Evolutionary conservation across 2,797 vertebrate genomes (phyloP), one percentile per base, ranked within the genome.

Genomic region (Aulostomus chinensis): DNA sequence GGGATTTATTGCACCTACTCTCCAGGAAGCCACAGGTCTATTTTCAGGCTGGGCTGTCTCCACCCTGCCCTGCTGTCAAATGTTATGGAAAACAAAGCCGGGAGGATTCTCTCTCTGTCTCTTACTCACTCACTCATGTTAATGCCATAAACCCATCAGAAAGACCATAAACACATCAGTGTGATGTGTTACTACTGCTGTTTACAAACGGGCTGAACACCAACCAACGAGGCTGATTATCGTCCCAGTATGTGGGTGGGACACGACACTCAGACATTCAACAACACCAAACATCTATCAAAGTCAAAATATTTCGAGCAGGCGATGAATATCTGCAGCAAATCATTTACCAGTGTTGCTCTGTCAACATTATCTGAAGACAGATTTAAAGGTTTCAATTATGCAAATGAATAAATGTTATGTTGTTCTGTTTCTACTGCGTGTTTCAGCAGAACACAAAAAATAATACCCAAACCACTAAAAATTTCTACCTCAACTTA

Each of bases 21-120:
- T 77, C 77, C 80, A 83, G 84, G 80, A 85, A 83, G 51, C 40
- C 28, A 37, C 54, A 39, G 25, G 32, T 64, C 58, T 85, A 80
- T 87, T 83, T 78, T 24, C 48, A 68, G 50, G 32, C 56, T 11
- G 11, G 13, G 13, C 32, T 13, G 54, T 56, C 38, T 7, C 61
- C 65, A 53, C 73, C 77, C 81, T 51, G 45, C 40, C 31, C 45
- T 31, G 35, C 35, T 47, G 46, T 17, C 14, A 58, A 66, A 53
- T 9, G 33, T 5, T 1, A 11, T 55, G 59, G 60, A 80, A 75
- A 64, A 64, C 43, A 58, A 38, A 57, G 12, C 30, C 25, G 30
- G 12, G 36, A n/a, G 17, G 12, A 11, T 59, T 38, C 13, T 53
- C 17, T 40, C 15, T 51, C 39, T 35, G 11, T 41, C 18, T 35